A percentile compares a stretch with the other conserved stretches of the same genome.
These are phyloP conservation scores for Dasyprocta punctata DNA, from an alignment of 2,113 vertebrate species.

Conservation along the genomic window DNA sequence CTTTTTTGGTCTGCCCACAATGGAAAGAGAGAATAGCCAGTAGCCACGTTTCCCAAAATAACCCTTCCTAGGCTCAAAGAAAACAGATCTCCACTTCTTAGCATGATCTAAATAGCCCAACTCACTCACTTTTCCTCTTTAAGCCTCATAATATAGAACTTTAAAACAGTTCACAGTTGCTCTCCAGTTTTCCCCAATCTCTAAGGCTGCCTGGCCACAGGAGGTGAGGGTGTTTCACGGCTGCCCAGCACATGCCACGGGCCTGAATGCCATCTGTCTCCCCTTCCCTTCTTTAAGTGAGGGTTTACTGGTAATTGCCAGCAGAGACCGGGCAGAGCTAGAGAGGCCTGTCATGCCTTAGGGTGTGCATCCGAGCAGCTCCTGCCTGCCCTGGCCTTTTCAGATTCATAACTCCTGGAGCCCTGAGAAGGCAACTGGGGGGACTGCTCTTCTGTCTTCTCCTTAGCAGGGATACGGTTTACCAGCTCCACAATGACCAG, in stretches of 20 bases:
- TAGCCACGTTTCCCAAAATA: constrained; percentile 35
- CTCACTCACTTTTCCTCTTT: constrained; percentile 5
- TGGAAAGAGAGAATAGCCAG: not conserved
- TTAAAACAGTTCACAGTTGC: not conserved
- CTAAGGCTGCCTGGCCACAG: not conserved
- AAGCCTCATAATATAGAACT: not conserved
- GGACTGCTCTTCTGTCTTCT: not conserved
- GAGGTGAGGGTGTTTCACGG: not conserved
- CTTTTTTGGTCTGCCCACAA: not conserved
- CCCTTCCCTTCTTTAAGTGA: not conserved
- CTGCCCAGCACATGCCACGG: not conserved
- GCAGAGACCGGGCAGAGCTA: not conserved
- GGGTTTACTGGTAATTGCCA: not conserved
- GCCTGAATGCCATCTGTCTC: not conserved
- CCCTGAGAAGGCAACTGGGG: not conserved
- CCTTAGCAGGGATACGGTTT: not conserved
- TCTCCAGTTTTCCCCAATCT: not conserved
- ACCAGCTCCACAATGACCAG: not conserved
- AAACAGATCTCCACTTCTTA: constrained; percentile 20
- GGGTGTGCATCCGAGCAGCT: not conserved
- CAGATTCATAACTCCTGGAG: not conserved
- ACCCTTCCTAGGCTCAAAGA: constrained; percentile 5
- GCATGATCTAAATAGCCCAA: constrained; percentile 1
- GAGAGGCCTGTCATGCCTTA: not conserved
- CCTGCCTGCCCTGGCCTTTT: not conserved